Evolutionary conservation across 2,888 invertebrate genomes (phyloP), one percentile per base, ranked within the genome.

Genomic region (Eretmocerus hayati): DNA sequence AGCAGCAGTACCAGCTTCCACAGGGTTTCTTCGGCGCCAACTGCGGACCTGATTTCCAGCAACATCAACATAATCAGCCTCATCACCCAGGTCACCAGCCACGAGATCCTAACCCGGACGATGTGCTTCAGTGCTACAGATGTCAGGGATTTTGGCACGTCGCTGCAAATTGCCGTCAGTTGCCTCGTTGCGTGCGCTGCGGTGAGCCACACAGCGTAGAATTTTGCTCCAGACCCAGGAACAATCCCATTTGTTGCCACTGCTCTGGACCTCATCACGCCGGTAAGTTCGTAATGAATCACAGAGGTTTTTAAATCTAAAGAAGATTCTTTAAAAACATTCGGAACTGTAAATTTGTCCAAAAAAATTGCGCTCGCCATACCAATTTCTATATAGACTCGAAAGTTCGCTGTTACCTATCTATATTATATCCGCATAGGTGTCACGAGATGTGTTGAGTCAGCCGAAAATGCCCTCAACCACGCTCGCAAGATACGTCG

Each of bases 61-160:
- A 54, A 53, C 49, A 41, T 19, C 36, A 54, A 47, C 19, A 48
- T 46, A 23, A 50, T 33, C 48, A 37, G 31, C 44, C 19, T 6
- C 48, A 20, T 22, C 46, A 11, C 11, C 50, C 33, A 16, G 67
- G 63, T 46, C 60, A 65, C 6, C 64, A 63, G 5, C 42, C 22
- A 16, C 44, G 42, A 19, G 67, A 65, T 45, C 58, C 65, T 5
- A 11, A 20, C 1, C 67, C 69, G 42, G 75, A 76, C 49, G 63
- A 66, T 1, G 73, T 76, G 3, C 60, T 76, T 9, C 77, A 77
- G 53, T 76, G 77, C 53, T 77, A 74, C 58, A 71, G 74, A 2
- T 77, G 77, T 56, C 77, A 77, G 63, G 76, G 77, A 3, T 77
- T 77, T 58, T 77, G 77, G 76, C 77, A 77, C 58, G 73, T 76